A percentile compares a stretch with the other conserved stretches of the same genome.
Evolutionary conservation across 2,113 vertebrate genomes (phyloP).

Genomic region (Chlorocebus sabaeus): DNA sequence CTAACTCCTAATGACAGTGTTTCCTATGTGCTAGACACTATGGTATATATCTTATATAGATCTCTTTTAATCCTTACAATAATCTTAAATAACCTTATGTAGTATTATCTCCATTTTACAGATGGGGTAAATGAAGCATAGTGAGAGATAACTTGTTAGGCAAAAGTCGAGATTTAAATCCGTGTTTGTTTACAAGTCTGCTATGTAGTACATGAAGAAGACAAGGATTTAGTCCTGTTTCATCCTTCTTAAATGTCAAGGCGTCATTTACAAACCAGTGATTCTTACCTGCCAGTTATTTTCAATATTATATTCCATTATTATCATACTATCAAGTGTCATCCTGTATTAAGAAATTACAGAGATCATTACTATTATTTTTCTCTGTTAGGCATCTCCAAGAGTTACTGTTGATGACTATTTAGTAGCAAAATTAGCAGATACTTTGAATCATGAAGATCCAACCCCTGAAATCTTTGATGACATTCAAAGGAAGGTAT

Average conservation of each 20-base stretch:
- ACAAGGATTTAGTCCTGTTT: background rate
- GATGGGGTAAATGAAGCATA: background rate
- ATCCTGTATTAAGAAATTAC: background rate
- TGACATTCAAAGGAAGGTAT: conserved; percentile 96
- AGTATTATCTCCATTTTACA: background rate
- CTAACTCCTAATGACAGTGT: background rate
- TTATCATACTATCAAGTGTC: background rate
- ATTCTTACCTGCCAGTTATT: background rate
- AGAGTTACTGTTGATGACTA: conserved; percentile 94
- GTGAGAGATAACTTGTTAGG: conserved; percentile 19
- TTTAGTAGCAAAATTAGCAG: conserved; percentile 89
- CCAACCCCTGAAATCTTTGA: conserved; percentile 98
- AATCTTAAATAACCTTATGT: background rate
- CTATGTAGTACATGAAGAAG: background rate
- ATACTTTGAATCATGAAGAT: conserved; percentile 95
- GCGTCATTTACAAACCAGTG: background rate
- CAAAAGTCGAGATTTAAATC: background rate
- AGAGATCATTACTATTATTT: conserved; percentile 2
- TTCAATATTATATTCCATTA: background rate
- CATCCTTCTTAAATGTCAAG: background rate
- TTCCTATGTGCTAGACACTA: background rate
- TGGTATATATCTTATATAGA: background rate
- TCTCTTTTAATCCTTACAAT: background rate
- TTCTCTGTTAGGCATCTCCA: conserved; percentile 91
- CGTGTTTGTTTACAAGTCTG: background rate